Evolutionary conservation across 2,797 vertebrate genomes (phyloP).

Genomic region (Acipenser ruthenus): DNA sequence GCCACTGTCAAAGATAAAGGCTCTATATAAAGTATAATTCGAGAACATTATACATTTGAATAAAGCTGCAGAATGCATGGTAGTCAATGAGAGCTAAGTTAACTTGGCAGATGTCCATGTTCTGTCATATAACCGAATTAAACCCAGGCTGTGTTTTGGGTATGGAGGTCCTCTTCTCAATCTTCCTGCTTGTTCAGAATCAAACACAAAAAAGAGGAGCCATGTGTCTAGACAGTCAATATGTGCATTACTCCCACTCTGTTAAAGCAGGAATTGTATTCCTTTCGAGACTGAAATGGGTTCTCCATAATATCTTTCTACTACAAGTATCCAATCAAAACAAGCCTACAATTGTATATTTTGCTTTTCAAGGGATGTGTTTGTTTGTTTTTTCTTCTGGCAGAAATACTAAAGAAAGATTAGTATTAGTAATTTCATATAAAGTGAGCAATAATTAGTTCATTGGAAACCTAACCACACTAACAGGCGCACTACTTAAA

Average conservation of each 20-base stretch:
- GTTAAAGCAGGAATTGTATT: not conserved
- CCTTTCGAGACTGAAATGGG: no score
- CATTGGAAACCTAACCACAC: no score
- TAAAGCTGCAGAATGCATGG: slow-evolving; percentile 5
- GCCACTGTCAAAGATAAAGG: slow-evolving; percentile 13
- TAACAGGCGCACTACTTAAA: no score
- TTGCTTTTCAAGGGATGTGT: no score
- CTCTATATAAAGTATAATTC: slow-evolving; percentile 12
- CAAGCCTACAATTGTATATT: no score
- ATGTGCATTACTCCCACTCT: not conserved
- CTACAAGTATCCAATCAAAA: no score
- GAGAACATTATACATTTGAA: slow-evolving; percentile 12
- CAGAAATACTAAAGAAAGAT: no score
- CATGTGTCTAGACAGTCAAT: not conserved
- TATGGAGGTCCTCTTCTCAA: slow-evolving; percentile 1
- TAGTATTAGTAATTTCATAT: no score
- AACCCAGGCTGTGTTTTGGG: not conserved
- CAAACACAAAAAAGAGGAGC: not conserved
- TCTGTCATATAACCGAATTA: not conserved
- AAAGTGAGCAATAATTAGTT: no score
- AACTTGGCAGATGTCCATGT: not conserved
- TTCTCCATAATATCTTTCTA: no score
- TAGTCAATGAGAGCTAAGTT: slow-evolving; percentile 6
- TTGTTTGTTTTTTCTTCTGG: no score
- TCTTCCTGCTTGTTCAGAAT: slow-evolving; percentile 8